Base-by-base conservation (phyloP, 1,140 invertebrate species). In the Heliconius nattereri region DNA sequence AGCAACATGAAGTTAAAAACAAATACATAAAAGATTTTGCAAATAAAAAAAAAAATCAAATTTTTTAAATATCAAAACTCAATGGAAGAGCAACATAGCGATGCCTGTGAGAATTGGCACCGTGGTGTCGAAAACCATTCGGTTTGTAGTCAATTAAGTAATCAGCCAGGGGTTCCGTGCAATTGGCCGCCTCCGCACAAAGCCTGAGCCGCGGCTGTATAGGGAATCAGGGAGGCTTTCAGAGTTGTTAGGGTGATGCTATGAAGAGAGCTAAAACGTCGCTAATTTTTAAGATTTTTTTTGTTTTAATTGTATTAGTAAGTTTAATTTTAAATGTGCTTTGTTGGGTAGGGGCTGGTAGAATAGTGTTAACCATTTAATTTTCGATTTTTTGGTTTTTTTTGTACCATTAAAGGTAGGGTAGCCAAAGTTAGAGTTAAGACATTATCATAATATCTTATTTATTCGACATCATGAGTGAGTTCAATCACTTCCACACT, bases 111-210 rank as follows among this genome's bases (percentile, higher is more conserved):
- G 45, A 73, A 29, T 35, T 75, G 76, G 37, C 81, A 57, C 74
- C 71, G 76, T 79, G 76, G 79, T 83, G 81, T 85, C 86, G 81
- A 88, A 89, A 91, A 91, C 83, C 86, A 87, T 85, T 90, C 89
- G 86, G 87, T 88, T 85, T 80, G 84, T 89, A 92, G 90, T 94
- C 92, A 94, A 94, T 94, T 94, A 94, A 92, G 90, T 91, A 88
- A 92, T 94, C 92, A 92, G 86, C 82, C 91, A 92, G 92, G 91
- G 91, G 92, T 91, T 87, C 84, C 84, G 86, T 87, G 87, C 92
- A 92, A 93, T 92, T 90, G 92, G 91, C 89, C 92, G 92, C 92
- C 90, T 94, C 84, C 81, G 85, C 88, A 94, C 90, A 94, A 94
- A 82, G 82, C 82, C 83, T 71, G 82, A 78, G 78, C 52, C 70